Conservation (phyloP, 2,888 invertebrate species). For the Ditylenchus weischeri region DNA sequence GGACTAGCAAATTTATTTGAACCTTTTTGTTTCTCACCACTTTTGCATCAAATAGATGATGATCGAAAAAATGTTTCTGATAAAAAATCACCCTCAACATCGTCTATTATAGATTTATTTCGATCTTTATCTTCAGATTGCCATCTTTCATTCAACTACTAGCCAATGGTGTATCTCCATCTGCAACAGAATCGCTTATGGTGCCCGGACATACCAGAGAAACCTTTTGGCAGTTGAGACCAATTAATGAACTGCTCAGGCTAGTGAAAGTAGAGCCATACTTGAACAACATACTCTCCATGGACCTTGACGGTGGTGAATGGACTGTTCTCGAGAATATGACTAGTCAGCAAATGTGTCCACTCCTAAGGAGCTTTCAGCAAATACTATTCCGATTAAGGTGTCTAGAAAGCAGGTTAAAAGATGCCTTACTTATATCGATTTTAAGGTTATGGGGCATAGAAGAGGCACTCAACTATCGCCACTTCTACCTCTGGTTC, state of each 20-base stretch:
- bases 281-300: conserved; percentile 9
- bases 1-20: no score
- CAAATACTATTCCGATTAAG: conserved; percentile 20
- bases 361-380: conserved; percentile 9
- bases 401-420: neutral
- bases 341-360: conserved; percentile 1
- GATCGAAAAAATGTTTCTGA: no score
- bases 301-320: conserved; percentile 25
- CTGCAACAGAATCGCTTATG: no score
- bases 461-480: conserved; percentile 20
- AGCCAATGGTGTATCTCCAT: conserved; percentile 11
- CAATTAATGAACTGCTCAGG: conserved; percentile 10
- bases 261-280: neutral
- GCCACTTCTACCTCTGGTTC: conserved; percentile 22
- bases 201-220: neutral
- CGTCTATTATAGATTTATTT: neutral
- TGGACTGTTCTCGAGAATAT: conserved; percentile 17
- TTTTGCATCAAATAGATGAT: no score
- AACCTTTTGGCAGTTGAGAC: conserved; percentile 14
- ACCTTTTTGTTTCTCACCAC: no score
- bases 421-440: neutral
- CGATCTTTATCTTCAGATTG: neutral
- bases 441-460: conserved; percentile 14
- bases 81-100: no score
- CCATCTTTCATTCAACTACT: conserved; percentile 15